Evolutionary conservation across 2,797 vertebrate species (phyloP).

Genomic region (Rousettus madagascariensis): DNA sequence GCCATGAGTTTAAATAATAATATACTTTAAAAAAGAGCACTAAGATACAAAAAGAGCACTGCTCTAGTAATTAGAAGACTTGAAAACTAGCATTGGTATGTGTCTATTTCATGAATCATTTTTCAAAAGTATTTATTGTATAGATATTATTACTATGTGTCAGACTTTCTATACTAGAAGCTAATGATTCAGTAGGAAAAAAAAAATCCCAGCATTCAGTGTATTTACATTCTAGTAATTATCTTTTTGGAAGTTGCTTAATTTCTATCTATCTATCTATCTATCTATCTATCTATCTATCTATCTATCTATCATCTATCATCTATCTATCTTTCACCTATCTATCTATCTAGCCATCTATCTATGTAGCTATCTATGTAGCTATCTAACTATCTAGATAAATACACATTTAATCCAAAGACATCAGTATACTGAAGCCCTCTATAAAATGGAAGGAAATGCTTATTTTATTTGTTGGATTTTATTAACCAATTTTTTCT

Average conservation of each 20-base stretch:
- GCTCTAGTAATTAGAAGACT: not conserved
- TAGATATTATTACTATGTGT: not conserved
- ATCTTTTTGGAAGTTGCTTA: not conserved
- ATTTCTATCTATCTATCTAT: not conserved
- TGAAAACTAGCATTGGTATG: not conserved
- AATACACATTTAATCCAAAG: not conserved
- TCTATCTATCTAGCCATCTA: not conserved
- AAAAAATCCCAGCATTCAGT: not conserved
- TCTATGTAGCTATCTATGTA: not conserved
- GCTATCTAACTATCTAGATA: not conserved
- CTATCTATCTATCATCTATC: not conserved
- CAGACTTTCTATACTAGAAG: not conserved
- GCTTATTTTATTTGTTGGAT: not conserved
- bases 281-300: not conserved
- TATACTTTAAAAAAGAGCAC: not conserved
- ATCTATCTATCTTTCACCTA: not conserved
- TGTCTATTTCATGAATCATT: not conserved
- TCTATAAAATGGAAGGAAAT: not conserved
- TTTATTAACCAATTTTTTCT: constrained; percentile 7
- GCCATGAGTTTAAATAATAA: not conserved
- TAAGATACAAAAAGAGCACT: not conserved
- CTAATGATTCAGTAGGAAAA: not conserved
- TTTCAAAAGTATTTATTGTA: not conserved
- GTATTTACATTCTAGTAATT: not conserved
- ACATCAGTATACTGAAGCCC: not conserved